Evolutionary conservation across 2,113 vertebrate genomes (phyloP), one percentile per base, ranked within the genome.

Genomic region (Leptobrachium ailaonicum): DNA sequence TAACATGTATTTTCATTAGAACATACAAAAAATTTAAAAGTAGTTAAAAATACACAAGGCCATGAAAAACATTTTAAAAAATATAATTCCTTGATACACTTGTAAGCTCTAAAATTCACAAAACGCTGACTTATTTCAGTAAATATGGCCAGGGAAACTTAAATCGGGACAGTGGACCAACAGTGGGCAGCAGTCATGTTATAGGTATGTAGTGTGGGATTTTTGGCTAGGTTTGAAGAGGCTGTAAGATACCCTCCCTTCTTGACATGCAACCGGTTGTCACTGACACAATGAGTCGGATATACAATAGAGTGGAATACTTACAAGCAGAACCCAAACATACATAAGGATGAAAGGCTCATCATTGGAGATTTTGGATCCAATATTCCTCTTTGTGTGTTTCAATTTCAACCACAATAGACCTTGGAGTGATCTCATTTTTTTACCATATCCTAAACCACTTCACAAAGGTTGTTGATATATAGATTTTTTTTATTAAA

Each of bases 381-480:
- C 95, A 96, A 97, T 97, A 95, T 94, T 96, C 96, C 94, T 95
- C 92, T 96, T 94, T 95, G 47, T 94, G 89, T 92, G 92, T 93
- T 93, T 95, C 93, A 96, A 97, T 90, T 95, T 94, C 94, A 96
- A 81, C 94, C 93, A 95, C 95, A 94, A 95, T 91, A 93, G 96
- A 95, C 94, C 94, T 94, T 94, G 94, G 92, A 95, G 93, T 95
- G 95, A 95, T 94, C 73, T 81, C 79, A 81, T 69, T 81, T 60
- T 32, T 80, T 94, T 95, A 95, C 95, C 95, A 96, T 95, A 97
- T 92, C 95, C 79, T 94, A 96, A 96, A 96, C 91, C 95, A 94
- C 94, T 95, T 95, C 95, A 96, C 94, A 94, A 92, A 94, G 92
- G 94, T 95, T 94, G 95, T 93, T 92, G 88, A 94, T 94, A 94